phyloP scores from a whole-genome alignment of 1,140 invertebrate genomes.

The Panagrolaimus sp. region DNA sequence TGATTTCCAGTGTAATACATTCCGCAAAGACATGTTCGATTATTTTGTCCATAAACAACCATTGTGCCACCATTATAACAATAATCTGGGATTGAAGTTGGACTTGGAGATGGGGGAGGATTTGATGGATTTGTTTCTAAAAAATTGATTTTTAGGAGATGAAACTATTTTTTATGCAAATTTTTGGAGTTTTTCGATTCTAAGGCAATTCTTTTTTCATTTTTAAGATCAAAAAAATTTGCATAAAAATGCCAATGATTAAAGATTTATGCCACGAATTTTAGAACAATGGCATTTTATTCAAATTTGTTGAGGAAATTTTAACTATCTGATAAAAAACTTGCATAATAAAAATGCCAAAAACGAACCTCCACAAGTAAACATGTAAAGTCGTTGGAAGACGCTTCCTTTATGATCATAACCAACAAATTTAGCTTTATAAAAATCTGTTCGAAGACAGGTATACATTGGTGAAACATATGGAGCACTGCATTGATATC shows the following conservation, averaged over 20 bases:
- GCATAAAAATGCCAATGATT: no score
- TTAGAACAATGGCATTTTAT: no score
- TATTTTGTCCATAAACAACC: neutral
- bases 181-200: no score
- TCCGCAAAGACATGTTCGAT: neutral
- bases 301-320: no score
- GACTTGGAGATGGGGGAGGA: neutral
- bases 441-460: conserved; percentile 3
- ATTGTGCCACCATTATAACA: conserved; percentile 1
- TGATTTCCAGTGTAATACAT: neutral
- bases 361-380: conserved; percentile 8
- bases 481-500: neutral
- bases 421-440: conserved; percentile 10
- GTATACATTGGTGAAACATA: conserved; percentile 8
- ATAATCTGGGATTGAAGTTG: neutral
- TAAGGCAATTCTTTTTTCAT: no score
- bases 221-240: no score
- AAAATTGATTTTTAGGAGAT: neutral
- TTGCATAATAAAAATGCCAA: neutral
- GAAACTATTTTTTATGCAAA: no score
- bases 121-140: neutral
- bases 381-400: conserved; percentile 5
- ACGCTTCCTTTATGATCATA: neutral
- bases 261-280: no score
- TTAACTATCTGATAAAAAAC: no score